These are phyloP conservation scores for Xerus rutilus DNA, from an alignment of 2,797 vertebrate genomes.

Conservation along the genomic window DNA sequence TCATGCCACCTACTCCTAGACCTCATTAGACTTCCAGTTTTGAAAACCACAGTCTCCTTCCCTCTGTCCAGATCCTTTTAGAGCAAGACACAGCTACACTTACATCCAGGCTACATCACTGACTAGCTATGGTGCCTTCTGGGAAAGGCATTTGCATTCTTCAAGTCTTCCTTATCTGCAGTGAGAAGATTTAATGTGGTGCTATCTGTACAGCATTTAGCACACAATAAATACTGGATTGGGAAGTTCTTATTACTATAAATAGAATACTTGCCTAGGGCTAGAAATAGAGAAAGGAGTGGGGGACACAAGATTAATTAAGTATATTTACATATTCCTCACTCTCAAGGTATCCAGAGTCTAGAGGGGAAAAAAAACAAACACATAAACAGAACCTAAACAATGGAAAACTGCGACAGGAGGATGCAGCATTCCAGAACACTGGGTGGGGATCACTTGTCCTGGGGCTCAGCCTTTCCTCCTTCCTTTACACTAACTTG, in stretches of 20 bases:
- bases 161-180: background rate
- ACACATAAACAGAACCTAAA: background rate
- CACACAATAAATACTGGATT: conserved; percentile 21
- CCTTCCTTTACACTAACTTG: background rate
- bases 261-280: background rate
- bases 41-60: background rate
- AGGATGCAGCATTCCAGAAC: background rate
- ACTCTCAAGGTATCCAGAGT: background rate
- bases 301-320: background rate
- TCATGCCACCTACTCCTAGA: background rate
- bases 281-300: background rate
- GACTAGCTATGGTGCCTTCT: background rate
- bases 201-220: background rate
- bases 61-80: background rate
- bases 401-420: background rate
- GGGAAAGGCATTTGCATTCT: background rate
- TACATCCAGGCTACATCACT: background rate
- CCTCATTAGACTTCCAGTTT: background rate
- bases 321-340: background rate
- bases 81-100: background rate
- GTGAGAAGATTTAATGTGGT: background rate
- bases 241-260: background rate
- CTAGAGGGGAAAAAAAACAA: conserved; percentile 7
- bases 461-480: background rate
- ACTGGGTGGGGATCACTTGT: background rate